Evolutionary conservation across 2,797 vertebrate genomes (phyloP).

Genomic region (Sebastes trivittatus): DNA sequence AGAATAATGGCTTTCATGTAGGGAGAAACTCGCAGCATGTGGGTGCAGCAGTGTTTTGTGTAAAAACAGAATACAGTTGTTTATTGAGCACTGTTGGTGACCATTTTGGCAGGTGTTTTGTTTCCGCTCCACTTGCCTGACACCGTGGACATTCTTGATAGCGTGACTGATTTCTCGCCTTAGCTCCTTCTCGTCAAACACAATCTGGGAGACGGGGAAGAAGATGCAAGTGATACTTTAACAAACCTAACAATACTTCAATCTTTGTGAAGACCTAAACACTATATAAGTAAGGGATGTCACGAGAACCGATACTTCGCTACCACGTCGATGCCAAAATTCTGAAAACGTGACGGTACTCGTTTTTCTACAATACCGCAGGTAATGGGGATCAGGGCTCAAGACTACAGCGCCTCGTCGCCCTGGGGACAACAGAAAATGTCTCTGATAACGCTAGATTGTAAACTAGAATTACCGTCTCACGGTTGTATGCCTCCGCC

Average conservation of each 20-base stretch:
- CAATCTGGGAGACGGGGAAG: constrained; percentile 82
- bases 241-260: neutral
- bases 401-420: neutral
- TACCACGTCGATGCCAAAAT: neutral
- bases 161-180: constrained; percentile 96
- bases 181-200: constrained; percentile 96
- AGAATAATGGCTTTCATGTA: constrained; percentile 20
- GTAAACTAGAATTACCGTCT: neutral
- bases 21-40: constrained; percentile 1
- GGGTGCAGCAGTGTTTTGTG: neutral
- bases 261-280: neutral
- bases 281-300: neutral
- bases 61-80: neutral
- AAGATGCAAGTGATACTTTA: neutral
- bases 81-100: neutral
- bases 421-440: neutral
- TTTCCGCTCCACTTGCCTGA: constrained; percentile 87
- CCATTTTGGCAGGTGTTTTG: neutral
- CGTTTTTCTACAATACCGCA: neutral
- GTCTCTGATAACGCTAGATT: neutral
- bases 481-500: no score
- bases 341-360: neutral
- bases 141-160: constrained; percentile 97
- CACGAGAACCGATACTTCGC: neutral
- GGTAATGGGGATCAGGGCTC: neutral